Evolutionary conservation across 2,888 invertebrate species (phyloP), one percentile per base, ranked within the genome.

Genomic region (Sericinus montela): DNA sequence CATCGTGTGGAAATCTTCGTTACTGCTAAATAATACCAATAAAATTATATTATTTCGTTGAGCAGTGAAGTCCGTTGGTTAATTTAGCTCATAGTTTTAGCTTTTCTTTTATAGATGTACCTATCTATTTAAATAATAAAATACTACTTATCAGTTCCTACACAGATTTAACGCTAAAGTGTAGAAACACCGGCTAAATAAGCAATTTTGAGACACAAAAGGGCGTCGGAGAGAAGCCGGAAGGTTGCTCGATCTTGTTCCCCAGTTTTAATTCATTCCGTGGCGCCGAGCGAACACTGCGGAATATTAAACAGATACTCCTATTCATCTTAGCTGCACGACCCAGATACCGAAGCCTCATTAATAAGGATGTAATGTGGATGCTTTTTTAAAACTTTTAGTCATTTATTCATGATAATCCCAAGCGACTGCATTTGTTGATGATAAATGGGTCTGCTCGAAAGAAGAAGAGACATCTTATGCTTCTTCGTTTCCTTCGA

Each of bases 221-320:
- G 49, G 39, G 49, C 44, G 49, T 40, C 29, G 49, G 36, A 29
- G 45, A 29, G 44, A 19, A 16, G 49, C 49, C 49, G 49, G 49
- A 49, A 40, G 54, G 51, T 52, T 54, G 56, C 51, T 54, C 52
- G 52, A 60, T 67, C 68, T 69, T 65, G 62, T 65, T 62, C 58
- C 61, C 50, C 51, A 56, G 63, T 65, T 74, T 74, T 74, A 76
- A 75, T 78, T 74, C 69, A 72, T 67, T 63, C 64, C 47, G 57
- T 45, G 53, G 55, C 50, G 58, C 57, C 59, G 59, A 45, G 53
- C 56, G 62, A 65, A 67, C 65, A 62, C 62, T 67, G 62, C 54
- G 44, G 67, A 72, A 74, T 75, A 75, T 69, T 74, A 72, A 75
- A 68, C 62, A 62, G 67, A 49, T 40, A 53, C 48, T 63, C 48